Evolutionary conservation across 1,140 invertebrate species (phyloP).

Genomic region (Drosophila funebris): DNA sequence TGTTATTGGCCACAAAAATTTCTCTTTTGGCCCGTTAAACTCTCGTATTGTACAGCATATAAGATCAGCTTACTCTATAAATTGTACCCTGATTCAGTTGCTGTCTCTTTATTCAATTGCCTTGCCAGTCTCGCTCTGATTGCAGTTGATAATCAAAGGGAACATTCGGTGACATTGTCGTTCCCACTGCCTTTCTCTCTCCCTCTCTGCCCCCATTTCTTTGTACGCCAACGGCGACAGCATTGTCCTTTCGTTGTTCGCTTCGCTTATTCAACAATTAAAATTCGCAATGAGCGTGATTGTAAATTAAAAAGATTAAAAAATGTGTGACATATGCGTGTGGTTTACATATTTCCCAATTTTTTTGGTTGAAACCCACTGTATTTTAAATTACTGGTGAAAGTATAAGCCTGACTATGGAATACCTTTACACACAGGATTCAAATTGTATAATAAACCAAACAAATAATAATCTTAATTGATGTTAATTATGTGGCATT

Average conservation of each 20-base stretch:
- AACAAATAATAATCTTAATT: too few species aligned
- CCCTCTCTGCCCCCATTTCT: not conserved
- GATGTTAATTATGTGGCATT: too few species aligned
- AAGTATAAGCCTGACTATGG: not conserved
- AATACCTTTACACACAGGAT: slow-evolving; percentile 17
- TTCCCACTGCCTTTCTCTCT: not conserved
- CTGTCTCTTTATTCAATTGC: slow-evolving; percentile 6
- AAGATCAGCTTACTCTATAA: not conserved
- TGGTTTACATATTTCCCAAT: slow-evolving; percentile 18
- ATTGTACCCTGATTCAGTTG: not conserved
- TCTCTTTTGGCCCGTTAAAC: too few species aligned
- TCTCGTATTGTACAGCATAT: not conserved
- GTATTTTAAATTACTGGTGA: not conserved
- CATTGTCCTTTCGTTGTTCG: slow-evolving; percentile 29
- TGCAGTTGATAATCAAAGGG: slow-evolving; percentile 67
- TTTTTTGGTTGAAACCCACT: not conserved
- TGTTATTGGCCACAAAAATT: too few species aligned
- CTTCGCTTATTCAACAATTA: slow-evolving; percentile 76
- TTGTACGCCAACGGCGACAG: not conserved
- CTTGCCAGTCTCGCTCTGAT: slow-evolving; percentile 27
- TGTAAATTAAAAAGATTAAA: slow-evolving; percentile 78
- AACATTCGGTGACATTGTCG: not conserved
- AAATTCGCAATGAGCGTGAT: slow-evolving; percentile 68
- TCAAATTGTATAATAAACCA: not conserved
- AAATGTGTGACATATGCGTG: slow-evolving; percentile 45